Conservation (phyloP, 2,797 vertebrate genomes). For the Manis pentadactyla region DNA sequence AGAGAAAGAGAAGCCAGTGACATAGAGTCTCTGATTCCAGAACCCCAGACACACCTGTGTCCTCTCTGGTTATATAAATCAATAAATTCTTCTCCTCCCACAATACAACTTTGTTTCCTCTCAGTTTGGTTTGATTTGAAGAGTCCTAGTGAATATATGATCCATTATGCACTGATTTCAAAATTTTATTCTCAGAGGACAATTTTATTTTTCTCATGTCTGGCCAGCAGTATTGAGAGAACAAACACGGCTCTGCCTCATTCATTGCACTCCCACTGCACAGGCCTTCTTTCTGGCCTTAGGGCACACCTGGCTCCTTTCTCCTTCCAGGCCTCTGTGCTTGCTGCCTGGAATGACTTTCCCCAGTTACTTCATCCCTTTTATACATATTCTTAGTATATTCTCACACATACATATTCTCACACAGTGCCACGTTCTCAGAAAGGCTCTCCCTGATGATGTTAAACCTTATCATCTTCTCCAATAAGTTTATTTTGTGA, state of each 20-base stretch:
- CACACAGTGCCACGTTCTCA: neutral
- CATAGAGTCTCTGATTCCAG: neutral
- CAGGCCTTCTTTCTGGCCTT: neutral
- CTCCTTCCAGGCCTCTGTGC: neutral
- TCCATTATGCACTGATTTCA: neutral
- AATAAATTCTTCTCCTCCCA: neutral
- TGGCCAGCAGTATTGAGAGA: neutral
- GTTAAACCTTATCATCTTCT: neutral
- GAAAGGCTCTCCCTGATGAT: neutral
- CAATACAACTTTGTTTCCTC: neutral
- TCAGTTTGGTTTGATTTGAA: constrained; percentile 14
- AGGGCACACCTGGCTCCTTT: neutral
- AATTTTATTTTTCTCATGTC: neutral
- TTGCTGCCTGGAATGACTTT: neutral
- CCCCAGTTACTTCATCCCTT: neutral
- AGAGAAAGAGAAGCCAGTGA: neutral
- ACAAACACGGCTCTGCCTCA: neutral
- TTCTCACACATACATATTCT: too few relatives aligned
- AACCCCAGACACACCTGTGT: neutral
- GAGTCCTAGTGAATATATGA: neutral
- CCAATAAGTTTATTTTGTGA: neutral
- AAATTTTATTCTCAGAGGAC: neutral
- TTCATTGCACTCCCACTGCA: neutral
- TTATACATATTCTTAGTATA: neutral
- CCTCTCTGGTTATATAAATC: neutral